Percentiles rank a stretch among this genome's conserved stretches.
phyloP scores from a whole-genome alignment of 2,113 vertebrate genomes.

The Sylvietta virens region DNA sequence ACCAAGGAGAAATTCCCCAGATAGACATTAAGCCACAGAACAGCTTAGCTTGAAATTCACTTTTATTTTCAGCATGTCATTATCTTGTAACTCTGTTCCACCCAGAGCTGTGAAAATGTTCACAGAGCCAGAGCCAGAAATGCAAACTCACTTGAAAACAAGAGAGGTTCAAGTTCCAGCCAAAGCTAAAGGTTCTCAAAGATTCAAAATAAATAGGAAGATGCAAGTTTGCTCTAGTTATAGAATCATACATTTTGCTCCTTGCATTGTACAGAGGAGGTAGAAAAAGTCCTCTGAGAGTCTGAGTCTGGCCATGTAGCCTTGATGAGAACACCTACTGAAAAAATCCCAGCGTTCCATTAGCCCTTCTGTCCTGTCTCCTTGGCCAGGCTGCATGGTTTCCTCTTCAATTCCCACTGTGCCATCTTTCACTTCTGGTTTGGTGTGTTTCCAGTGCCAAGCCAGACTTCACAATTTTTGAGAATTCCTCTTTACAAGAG shows the following conservation, averaged over 20 bases:
- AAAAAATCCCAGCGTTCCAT: background rate
- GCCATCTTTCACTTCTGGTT: background rate
- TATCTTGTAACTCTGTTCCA: constrained; percentile 24
- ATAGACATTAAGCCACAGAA: constrained; percentile 9
- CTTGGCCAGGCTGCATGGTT: background rate
- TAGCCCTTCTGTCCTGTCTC: background rate
- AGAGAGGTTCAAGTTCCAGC: background rate
- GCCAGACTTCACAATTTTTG: background rate
- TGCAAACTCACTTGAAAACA: constrained; percentile 29
- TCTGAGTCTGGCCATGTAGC: rapidly evolving
- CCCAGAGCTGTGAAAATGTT: constrained; percentile 59
- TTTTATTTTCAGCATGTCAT: constrained; percentile 19
- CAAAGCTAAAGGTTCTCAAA: background rate
- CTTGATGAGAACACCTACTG: background rate
- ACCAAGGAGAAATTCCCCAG: constrained; percentile 49
- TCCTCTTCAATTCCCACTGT: background rate
- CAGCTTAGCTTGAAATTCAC: background rate
- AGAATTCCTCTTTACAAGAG: background rate
- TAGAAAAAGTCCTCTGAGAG: background rate
- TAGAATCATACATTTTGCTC: background rate
- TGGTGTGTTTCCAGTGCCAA: rapidly evolving
- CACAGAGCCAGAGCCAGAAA: background rate
- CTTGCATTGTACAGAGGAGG: background rate
- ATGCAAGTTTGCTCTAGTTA: background rate
- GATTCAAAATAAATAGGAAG: constrained; percentile 10